These are phyloP conservation scores for Corythaeola cristata DNA, from an alignment of 2,113 vertebrate species.

Conservation along the genomic window DNA sequence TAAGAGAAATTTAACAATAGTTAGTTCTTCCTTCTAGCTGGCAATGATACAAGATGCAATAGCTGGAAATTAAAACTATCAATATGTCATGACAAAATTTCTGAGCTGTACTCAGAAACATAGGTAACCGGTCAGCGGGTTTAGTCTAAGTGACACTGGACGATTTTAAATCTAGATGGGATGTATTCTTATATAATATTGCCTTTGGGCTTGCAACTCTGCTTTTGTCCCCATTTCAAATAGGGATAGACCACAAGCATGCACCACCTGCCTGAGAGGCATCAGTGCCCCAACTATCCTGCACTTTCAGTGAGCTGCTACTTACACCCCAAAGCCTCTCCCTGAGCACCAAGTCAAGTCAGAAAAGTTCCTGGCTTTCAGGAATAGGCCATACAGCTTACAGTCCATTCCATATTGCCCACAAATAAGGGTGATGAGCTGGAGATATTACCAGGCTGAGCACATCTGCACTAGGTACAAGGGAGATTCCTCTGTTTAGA, in stretches of 20 bases:
- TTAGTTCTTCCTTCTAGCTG: not conserved
- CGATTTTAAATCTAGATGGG: not conserved
- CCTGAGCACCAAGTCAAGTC: not conserved
- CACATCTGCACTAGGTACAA: not conserved
- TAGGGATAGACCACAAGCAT: not conserved
- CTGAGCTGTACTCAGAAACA: not conserved
- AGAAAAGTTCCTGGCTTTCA: not conserved
- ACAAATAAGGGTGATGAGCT: not conserved
- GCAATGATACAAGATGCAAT: not conserved
- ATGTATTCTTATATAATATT: not conserved
- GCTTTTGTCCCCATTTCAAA: not conserved
- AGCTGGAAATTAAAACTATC: not conserved
- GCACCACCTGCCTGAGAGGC: not conserved
- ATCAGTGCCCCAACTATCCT: not conserved
- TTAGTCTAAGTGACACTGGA: not conserved
- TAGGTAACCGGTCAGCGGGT: not conserved
- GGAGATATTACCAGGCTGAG: not conserved
- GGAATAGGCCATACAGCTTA: not conserved
- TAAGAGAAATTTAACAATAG: not conserved
- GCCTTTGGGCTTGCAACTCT: not conserved
- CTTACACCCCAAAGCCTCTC: not conserved
- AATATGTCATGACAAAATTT: not conserved
- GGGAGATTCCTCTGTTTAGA: not conserved
- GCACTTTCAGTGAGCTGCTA: not conserved
- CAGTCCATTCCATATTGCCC: not conserved